Evolutionary conservation across 2,113 vertebrate genomes (phyloP), one percentile per base, ranked within the genome.

Genomic region (Gavia stellata): DNA sequence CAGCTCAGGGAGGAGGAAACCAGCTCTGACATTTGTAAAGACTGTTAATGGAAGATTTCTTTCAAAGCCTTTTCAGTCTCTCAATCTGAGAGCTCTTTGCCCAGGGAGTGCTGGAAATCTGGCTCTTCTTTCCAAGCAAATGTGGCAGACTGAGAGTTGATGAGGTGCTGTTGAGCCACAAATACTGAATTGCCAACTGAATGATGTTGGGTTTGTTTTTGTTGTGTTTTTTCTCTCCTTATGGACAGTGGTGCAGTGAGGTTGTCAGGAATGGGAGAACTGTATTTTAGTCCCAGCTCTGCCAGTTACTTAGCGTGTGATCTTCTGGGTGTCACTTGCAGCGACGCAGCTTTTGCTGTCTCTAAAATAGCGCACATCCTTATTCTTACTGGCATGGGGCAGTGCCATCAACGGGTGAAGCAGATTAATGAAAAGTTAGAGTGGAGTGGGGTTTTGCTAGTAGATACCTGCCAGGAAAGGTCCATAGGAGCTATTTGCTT

Each of bases 41-140:
- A 28, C 71, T 65, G 62, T 85, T 91, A 89, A 81, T 93, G 78
- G 84, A 81, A 94, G 92, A 58, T 89, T 96, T 95, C 89, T 97
- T 88, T 95, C 95, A 96, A 97, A 96, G 92, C 47, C 59, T 80
- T 85, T 82, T 86, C 86, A 94, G 96, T 95, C 91, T 94, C 50
- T 83, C 6, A 14, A 21, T 93, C 68, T 80, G 92, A 86, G 70
- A 96, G 59, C 70, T 88, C 88, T 74, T 65, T 84, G 92, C 96
- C 82, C 65, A 86, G 80, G 62, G 82, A 93, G 40, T 90, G 67
- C 47, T 95, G 89, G 62, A 72, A 81, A 66, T 94, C 68, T 86
- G 61, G 74, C 92, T 88, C 80, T 75, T 95, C 73, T 92, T 88
- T 72, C 45, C 86, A 78, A 63, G 75, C 83, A 88, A 85, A 50